These are phyloP conservation scores for Numida meleagris DNA, from an alignment of 2,113 vertebrate genomes.

Conservation along the genomic window DNA sequence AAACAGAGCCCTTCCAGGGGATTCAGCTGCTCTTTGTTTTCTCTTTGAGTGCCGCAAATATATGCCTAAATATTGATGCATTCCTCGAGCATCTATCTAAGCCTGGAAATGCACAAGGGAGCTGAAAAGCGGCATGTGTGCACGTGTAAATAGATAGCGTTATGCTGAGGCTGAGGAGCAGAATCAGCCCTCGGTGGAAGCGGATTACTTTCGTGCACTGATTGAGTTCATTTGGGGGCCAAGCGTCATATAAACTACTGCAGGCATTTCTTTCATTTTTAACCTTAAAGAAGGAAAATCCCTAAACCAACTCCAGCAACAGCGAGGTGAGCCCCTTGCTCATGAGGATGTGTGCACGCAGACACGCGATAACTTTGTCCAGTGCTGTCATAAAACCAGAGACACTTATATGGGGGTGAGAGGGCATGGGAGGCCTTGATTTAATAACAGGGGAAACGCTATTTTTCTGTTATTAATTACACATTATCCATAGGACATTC, in stretches of 20 bases:
- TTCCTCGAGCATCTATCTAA: not conserved
- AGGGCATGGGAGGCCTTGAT: slow-evolving; percentile 63
- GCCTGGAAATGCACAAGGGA: not conserved
- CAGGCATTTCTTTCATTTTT: not conserved
- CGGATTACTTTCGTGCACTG: slow-evolving; percentile 44
- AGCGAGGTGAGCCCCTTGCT: slow-evolving; percentile 18
- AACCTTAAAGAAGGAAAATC: not conserved
- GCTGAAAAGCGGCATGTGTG: not conserved
- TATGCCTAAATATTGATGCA: not conserved
- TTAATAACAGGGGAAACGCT: slow-evolving; percentile 69
- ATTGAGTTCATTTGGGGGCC: slow-evolving; percentile 69
- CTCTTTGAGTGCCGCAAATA: not conserved
- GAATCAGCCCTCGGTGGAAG: slow-evolving; percentile 22
- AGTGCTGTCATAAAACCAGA: slow-evolving; percentile 73
- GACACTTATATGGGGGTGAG: slow-evolving; percentile 75
- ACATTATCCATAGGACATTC: slow-evolving; percentile 60
- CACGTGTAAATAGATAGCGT: not conserved
- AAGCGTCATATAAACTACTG: slow-evolving; percentile 26
- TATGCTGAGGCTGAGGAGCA: not conserved
- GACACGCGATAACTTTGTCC: slow-evolving; percentile 57
- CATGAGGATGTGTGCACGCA: not conserved
- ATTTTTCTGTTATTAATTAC: slow-evolving; percentile 84
- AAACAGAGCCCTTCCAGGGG: not conserved
- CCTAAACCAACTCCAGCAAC: slow-evolving; percentile 34
- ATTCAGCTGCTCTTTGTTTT: not conserved